Base-by-base conservation (phyloP, 2,797 vertebrate genomes). In the Poecilia wingei region DNA sequence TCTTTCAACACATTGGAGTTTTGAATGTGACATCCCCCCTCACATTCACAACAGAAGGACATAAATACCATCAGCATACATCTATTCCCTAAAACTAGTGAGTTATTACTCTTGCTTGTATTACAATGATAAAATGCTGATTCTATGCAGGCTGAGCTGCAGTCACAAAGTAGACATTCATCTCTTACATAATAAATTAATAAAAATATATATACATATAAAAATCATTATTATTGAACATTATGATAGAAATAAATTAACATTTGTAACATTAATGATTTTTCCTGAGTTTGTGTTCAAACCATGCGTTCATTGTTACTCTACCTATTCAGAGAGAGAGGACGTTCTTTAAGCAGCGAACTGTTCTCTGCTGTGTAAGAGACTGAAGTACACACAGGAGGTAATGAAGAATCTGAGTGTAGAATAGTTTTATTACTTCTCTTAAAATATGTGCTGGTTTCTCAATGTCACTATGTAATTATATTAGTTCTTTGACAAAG, bases 381-480 rank as follows among this genome's bases (percentile, higher is more conserved):
- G 79, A 76, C 78, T 86, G 86, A 91, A 84, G 80, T 51, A 75
- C 51, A 78, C 55, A 76, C 39, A 76, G 76, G 70, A 88, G 80
- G 79, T 86, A 84, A 88, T 88, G 87, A 87, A 84, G 81, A 80
- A 83, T 84, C 76, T 84, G 79, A 86, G 74, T 76, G 74, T 75
- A 43, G 75, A 89, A 86, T 76, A 46, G 75, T 59, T 91, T 87
- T 85, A 80, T 73, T 82, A 72, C 87, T 76, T 75, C 75, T 81
- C 75, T 88, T 79, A 88, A 89, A 84, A 72, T 53, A 47, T 86
- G 82, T 77, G 68, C 84, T 86, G 82, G 79, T 79, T 81, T 88
- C 86, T 81, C 79, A 79, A 70, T 84, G 86, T 89, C 80, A 76
- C 91, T 84, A 84, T 91, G 87, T 90, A 89, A 88, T 89, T 81